Evolutionary conservation across 1,140 invertebrate species (phyloP), one percentile per base, ranked within the genome.

Genomic region (Drosophila kurseongensis): DNA sequence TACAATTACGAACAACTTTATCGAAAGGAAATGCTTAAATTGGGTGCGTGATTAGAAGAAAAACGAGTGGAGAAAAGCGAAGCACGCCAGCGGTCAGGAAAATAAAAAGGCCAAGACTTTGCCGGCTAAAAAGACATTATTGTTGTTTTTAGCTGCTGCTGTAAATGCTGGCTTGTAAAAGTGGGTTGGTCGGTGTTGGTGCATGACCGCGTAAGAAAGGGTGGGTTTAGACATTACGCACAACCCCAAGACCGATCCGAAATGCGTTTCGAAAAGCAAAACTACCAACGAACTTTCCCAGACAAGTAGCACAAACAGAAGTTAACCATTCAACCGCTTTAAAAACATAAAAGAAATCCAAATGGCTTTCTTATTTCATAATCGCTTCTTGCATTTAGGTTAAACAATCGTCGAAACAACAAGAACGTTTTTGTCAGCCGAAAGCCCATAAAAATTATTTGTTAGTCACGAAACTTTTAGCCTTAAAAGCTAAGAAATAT

Each of bases 311-410:
- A 48, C 42, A n/a, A 12, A 65, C 6, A 45, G 57, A 13, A 50
- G 14, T 38, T 41, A 48, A 62, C 18, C 9, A 18, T 13, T 29
- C 13, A 14, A 60, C 44, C 14, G 13, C 63, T 32, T 23, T 47
- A 13, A 32, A 23, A 66, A 38, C 27, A 42, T 35, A 41, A 54
- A 82, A 14, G 48, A 48, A 42, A 50, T 41, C 51, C 13, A 41
- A 84, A 86, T 65, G 47, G 52, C 57, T 68, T 75, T 63, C 74
- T 78, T 89, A 89, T 89, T 89, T 89, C 84, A 89, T 89, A 89
- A 89, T 84, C 84, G 60, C 56, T 72, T 72, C 58, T 63, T 42
- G 77, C 51, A 83, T 78, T 80, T 80, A 88, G 84, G 85, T 88
- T 84, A 89, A 78, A 54, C 55, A 66, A 45, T 62, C 38, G 59